Conservation (phyloP, 1,140 invertebrate species). For the Helicoverpa zea region DNA sequence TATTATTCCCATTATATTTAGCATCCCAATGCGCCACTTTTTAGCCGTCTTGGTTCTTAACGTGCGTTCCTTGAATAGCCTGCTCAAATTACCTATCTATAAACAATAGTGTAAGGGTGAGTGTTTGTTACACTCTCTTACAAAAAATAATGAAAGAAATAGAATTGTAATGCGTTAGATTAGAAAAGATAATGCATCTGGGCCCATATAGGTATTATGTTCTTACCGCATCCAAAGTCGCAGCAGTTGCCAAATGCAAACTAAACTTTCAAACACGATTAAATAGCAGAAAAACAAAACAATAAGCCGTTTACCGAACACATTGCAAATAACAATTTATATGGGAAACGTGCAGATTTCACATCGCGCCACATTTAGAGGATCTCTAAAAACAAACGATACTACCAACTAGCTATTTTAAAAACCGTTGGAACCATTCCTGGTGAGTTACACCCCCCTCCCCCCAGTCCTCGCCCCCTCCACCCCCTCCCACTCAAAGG, state of each 20-base stretch:
- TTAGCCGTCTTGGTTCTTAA: too few relatives aligned
- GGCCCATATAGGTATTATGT: too few relatives aligned
- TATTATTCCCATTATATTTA: neutral
- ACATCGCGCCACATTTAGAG: slow-evolving; percentile 32
- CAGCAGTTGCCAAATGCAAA: too few relatives aligned
- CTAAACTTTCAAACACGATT: too few relatives aligned
- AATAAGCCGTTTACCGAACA: neutral
- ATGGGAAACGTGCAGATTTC: slow-evolving; percentile 29
- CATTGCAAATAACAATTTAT: neutral
- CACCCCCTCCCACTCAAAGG: slow-evolving; percentile 36
- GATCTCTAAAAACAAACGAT: slow-evolving; percentile 41
- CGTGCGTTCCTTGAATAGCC: too few relatives aligned
- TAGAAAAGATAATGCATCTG: too few relatives aligned
- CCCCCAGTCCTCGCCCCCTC: neutral
- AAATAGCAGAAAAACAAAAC: neutral
- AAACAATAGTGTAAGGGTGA: too few relatives aligned
- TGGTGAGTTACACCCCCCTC: slow-evolving; percentile 16
- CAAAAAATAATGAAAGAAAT: too few relatives aligned
- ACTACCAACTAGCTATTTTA: slow-evolving; percentile 34
- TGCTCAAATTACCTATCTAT: too few relatives aligned
- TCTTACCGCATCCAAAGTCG: too few relatives aligned
- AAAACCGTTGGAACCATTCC: slow-evolving; percentile 34
- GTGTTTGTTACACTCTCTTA: too few relatives aligned
- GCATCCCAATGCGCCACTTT: neutral
- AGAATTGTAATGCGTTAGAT: too few relatives aligned